phyloP scores from a whole-genome alignment of 2,888 invertebrate species.

The Polylopha cassiicola region DNA sequence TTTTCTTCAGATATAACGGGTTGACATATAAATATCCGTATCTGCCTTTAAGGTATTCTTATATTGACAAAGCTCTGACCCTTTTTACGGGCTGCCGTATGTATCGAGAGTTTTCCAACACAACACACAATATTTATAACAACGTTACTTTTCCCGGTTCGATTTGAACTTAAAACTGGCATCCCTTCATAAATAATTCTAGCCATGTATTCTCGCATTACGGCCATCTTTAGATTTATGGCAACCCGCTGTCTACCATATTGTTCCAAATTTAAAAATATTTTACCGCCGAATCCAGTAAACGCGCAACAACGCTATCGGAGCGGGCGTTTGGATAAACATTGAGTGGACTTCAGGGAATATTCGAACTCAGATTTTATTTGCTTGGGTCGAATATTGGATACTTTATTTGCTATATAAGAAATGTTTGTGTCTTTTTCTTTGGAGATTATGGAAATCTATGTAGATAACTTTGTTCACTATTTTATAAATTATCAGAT shows the following conservation, averaged over 20 bases:
- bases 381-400: slow-evolving; percentile 36
- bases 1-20: too few species aligned
- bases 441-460: too few species aligned
- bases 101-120: too few species aligned
- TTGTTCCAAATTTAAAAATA: slow-evolving; percentile 74
- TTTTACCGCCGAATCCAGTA: slow-evolving; percentile 48
- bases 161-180: slow-evolving; percentile 44
- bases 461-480: too few species aligned
- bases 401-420: slow-evolving; percentile 27
- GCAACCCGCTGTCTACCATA: slow-evolving; percentile 69
- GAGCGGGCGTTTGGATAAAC: slow-evolving; percentile 37
- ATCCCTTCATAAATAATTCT: slow-evolving; percentile 71
- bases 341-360: slow-evolving; percentile 47
- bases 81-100: too few species aligned
- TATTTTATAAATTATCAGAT: too few species aligned
- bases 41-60: too few species aligned
- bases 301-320: slow-evolving; percentile 35
- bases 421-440: too few species aligned
- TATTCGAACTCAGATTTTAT: slow-evolving; percentile 45
- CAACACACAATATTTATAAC: slow-evolving; percentile 13
- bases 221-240: slow-evolving; percentile 71
- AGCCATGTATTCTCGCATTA: slow-evolving; percentile 66
- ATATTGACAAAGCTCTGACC: too few species aligned
- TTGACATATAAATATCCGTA: too few species aligned
- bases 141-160: slow-evolving; percentile 48